Percentiles rank a stretch among this genome's conserved stretches.
These are phyloP conservation scores for Smittia sp. DNA, from an alignment of 2,888 invertebrate species.

Conservation along the genomic window DNA sequence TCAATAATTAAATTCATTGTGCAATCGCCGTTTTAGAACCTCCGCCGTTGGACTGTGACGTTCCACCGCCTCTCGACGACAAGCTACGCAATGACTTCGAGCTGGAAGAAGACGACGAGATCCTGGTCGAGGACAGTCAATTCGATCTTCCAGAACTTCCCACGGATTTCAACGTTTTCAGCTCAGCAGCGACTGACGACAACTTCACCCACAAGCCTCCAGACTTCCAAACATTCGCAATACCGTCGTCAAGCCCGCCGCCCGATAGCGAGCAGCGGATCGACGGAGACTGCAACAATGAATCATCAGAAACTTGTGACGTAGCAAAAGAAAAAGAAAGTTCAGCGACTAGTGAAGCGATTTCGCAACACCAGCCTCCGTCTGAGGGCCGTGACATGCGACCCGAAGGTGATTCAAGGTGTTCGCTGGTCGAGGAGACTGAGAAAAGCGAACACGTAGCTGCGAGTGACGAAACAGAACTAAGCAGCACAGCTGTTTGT, in stretches of 20 bases:
- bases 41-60: conserved; percentile 10
- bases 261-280: no score
- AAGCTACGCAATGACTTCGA: conserved; percentile 21
- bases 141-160: conserved; percentile 17
- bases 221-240: background rate
- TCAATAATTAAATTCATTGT: conserved; percentile 3
- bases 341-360: background rate
- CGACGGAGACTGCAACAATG: conserved; percentile 11
- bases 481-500: background rate
- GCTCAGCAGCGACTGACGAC: background rate
- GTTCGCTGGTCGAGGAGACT: background rate
- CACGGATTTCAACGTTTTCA: conserved; percentile 22
- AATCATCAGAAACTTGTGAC: conserved; percentile 9
- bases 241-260: background rate
- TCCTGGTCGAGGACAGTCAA: background rate
- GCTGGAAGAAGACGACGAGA: conserved; percentile 6
- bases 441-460: no score
- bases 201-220: background rate
- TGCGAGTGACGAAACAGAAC: background rate
- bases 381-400: no score
- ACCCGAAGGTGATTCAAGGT: background rate
- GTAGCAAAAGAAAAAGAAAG: conserved; percentile 33
- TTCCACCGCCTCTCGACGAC: conserved; percentile 23
- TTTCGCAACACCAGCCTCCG: background rate
- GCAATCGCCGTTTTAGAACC: conserved; percentile 10